Evolutionary conservation across 2,113 vertebrate species (phyloP).

Genomic region (Danionella cerebrum): DNA sequence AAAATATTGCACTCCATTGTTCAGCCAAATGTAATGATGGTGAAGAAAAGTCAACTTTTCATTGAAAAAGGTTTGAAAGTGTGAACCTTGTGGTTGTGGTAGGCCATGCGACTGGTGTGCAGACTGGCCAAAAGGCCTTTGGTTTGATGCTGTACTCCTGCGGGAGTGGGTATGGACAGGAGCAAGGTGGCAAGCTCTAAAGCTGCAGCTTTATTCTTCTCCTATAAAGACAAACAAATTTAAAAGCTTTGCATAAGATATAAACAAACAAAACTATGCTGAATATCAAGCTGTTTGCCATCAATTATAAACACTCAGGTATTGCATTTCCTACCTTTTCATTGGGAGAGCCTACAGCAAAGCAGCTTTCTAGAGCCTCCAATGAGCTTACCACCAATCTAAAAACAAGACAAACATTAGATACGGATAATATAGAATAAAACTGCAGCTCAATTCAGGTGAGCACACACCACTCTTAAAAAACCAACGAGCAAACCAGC

Average conservation of each 20-base stretch:
- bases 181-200: slow-evolving; percentile 89
- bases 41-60: too few relatives aligned
- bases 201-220: slow-evolving; percentile 86
- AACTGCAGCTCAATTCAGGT: slow-evolving; percentile 21
- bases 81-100: slow-evolving; percentile 97
- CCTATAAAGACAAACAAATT: too few relatives aligned
- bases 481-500: background rate
- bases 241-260: background rate
- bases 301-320: too few relatives aligned
- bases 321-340: slow-evolving; percentile 80
- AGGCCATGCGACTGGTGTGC: slow-evolving; percentile 91
- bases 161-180: slow-evolving; percentile 88
- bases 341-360: slow-evolving; percentile 84
- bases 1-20: too few relatives aligned
- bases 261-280: background rate
- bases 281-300: too few relatives aligned
- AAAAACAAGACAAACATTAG: slow-evolving; percentile 31
- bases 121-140: slow-evolving; percentile 94
- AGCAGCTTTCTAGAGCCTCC: slow-evolving; percentile 96
- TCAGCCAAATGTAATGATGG: too few relatives aligned
- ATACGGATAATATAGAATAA: background rate
- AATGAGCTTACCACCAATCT: slow-evolving; percentile 97
- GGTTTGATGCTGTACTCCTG: slow-evolving; percentile 94
- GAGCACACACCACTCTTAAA: slow-evolving; percentile 22
- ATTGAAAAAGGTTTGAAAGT: too few relatives aligned